Evolutionary conservation across 2,888 invertebrate genomes (phyloP).

Genomic region (Diploptera punctata): DNA sequence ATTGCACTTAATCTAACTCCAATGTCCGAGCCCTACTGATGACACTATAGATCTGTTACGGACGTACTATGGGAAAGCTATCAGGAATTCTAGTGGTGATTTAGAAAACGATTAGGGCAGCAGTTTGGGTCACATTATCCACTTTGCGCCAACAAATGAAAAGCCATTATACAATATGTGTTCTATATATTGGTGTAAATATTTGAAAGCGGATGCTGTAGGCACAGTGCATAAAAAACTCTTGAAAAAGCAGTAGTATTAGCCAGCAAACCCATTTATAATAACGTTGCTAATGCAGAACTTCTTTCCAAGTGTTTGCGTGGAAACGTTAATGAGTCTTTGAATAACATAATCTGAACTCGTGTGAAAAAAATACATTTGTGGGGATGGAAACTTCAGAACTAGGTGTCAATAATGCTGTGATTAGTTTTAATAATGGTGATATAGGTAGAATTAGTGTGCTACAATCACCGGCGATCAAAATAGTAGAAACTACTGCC

Average conservation of each 20-base stretch:
- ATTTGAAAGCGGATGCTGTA: neutral
- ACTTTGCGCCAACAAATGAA: too few species aligned
- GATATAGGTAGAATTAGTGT: neutral
- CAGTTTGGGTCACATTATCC: neutral
- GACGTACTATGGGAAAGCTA: neutral
- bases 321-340: neutral
- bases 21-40: too few species aligned
- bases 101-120: neutral
- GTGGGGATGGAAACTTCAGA: neutral
- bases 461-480: neutral
- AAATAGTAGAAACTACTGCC: neutral
- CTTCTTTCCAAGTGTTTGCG: neutral
- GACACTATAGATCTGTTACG: neutral
- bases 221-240: too few species aligned
- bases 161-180: too few species aligned
- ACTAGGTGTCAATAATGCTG: too few species aligned
- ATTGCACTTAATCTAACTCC: too few species aligned
- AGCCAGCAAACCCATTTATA: neutral
- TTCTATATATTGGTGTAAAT: constrained; percentile 17
- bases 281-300: neutral
- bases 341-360: too few species aligned
- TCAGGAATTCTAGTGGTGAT: neutral
- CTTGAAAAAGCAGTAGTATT: too few species aligned
- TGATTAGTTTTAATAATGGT: too few species aligned
- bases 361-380: neutral